phyloP scores from a whole-genome alignment of 2,888 invertebrate genomes.

The Diloba caeruleocephala region DNA sequence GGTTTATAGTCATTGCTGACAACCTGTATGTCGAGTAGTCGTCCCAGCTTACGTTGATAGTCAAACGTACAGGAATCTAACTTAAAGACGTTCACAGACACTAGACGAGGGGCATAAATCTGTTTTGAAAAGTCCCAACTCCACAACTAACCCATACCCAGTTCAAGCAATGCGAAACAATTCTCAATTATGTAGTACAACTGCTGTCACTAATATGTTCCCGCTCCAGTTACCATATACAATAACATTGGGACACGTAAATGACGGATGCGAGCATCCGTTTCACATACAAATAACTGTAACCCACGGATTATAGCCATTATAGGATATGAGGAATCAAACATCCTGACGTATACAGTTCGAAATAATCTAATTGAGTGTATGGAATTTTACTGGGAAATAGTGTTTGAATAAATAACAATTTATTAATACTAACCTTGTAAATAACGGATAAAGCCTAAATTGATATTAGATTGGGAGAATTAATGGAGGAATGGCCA shows the following conservation, averaged over 20 bases:
- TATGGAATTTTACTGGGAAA: slow-evolving; percentile 15
- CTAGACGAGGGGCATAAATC: too few species aligned
- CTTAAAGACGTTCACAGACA: too few species aligned
- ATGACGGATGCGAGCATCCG: slow-evolving; percentile 80
- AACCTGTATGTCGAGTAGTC: too few species aligned
- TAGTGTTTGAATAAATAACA: not conserved
- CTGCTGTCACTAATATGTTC: slow-evolving; percentile 63
- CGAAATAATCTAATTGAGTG: slow-evolving; percentile 12
- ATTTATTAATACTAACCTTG: too few species aligned
- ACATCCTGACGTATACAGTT: slow-evolving; percentile 32
- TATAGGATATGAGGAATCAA: slow-evolving; percentile 49
- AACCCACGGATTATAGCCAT: slow-evolving; percentile 51
- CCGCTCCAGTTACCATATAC: slow-evolving; percentile 75
- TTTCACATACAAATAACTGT: slow-evolving; percentile 64
- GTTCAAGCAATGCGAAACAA: slow-evolving; percentile 43
- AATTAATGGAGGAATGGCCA: too few species aligned
- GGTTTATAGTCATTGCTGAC: too few species aligned
- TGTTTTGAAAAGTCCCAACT: too few species aligned
- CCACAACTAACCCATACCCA: too few species aligned
- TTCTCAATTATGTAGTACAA: slow-evolving; percentile 54
- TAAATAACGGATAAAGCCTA: too few species aligned
- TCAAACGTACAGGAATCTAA: too few species aligned
- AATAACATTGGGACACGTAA: slow-evolving; percentile 67
- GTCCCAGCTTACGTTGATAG: too few species aligned
- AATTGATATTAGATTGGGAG: too few species aligned